Percentiles rank a stretch among this genome's conserved stretches.
Conservation (phyloP, 1,140 invertebrate genomes). For the Drosophila triauraria region DNA sequence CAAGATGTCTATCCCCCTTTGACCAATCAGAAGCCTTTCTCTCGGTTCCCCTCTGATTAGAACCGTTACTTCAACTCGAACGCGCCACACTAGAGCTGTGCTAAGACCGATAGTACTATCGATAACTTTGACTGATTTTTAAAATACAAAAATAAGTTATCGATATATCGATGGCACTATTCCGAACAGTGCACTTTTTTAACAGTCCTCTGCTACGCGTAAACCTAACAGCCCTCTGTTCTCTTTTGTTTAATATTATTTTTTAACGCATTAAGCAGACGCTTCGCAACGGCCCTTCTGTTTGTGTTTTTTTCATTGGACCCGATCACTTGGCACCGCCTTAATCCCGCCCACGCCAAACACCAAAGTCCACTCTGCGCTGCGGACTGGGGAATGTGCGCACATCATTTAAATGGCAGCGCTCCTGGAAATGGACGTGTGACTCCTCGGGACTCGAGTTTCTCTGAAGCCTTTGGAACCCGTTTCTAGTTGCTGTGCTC, state of each 20-base stretch:
- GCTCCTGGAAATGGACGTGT: slow-evolving; percentile 21
- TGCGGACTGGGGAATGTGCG: slow-evolving; percentile 21
- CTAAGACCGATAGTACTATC: neutral
- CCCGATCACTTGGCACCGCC: neutral
- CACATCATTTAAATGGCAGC: slow-evolving; percentile 36
- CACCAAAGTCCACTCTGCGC: neutral
- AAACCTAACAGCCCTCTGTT: neutral
- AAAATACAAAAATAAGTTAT: neutral
- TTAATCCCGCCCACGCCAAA: neutral
- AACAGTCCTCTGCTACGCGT: slow-evolving; percentile 17
- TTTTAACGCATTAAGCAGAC: neutral
- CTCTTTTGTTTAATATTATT: slow-evolving; percentile 22
- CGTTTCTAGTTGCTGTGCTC: too few relatives aligned
- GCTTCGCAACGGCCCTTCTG: neutral
- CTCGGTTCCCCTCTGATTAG: too few relatives aligned
- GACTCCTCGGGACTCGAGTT: slow-evolving; percentile 20
- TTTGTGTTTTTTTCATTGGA: neutral
- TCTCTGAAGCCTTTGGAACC: neutral
- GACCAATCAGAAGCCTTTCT: too few relatives aligned
- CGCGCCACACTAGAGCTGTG: slow-evolving; percentile 7
- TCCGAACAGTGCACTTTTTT: slow-evolving; percentile 8
- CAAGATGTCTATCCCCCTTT: too few relatives aligned
- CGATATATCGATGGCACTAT: slow-evolving; percentile 7
- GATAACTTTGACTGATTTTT: neutral
- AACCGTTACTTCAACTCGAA: neutral